Conservation (phyloP, 2,113 vertebrate species). For the Galbula dea region DNA sequence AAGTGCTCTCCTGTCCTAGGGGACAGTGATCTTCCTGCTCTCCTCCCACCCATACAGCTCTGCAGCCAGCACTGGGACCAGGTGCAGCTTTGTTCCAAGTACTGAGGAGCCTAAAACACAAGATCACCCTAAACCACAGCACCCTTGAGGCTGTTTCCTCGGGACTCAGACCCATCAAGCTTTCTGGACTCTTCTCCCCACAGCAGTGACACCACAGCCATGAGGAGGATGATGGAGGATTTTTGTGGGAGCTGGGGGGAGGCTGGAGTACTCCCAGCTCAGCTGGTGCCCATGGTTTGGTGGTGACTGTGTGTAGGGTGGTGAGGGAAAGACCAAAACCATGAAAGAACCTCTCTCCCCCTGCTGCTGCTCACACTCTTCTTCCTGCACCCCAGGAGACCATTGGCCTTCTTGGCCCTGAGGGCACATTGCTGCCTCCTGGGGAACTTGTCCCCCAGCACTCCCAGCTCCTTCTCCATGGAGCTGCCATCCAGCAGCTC, state of each 20-base stretch:
- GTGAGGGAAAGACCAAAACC: not conserved
- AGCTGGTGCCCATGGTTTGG: not conserved
- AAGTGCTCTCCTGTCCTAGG: conserved; percentile 69
- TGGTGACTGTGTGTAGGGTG: not conserved
- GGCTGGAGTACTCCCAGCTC: not conserved
- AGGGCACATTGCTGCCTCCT: no score
- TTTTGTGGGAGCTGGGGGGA: no score
- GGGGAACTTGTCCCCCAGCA: no score
- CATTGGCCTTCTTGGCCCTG: no score
- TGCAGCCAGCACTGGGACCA: not conserved
- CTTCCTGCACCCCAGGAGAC: no score
- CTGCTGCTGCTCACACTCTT: no score
- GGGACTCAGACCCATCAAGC: fast-evolving
- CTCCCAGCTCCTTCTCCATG: no score
- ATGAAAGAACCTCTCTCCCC: no score
- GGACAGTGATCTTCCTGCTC: fast-evolving
- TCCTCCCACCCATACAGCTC: not conserved
- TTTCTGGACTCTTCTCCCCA: not conserved
- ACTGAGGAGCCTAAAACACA: not conserved
- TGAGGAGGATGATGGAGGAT: not conserved
- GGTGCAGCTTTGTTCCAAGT: not conserved
- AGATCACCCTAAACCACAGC: not conserved
- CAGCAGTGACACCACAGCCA: not conserved
- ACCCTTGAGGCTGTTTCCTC: not conserved
- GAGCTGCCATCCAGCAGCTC: no score